A percentile compares a stretch with the other conserved stretches of the same genome.
phyloP scores from a whole-genome alignment of 2,888 invertebrate genomes.

The Pyrgus malvae region DNA sequence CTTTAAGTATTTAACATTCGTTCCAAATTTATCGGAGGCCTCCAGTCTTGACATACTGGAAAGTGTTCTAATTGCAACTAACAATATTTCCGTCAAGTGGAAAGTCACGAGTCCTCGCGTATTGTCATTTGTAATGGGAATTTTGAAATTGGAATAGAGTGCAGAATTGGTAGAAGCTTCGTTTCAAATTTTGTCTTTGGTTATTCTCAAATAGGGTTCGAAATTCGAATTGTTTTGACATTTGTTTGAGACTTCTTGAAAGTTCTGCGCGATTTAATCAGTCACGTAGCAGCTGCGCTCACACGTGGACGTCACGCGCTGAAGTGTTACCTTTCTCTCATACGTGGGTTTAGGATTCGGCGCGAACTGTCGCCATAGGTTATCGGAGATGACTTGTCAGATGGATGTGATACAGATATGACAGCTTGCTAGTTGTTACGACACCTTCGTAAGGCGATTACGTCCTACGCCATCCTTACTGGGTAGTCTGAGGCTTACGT shows the following conservation, averaged over 20 bases:
- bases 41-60: conserved; percentile 41
- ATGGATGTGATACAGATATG: conserved; percentile 17
- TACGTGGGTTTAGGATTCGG: conserved; percentile 44
- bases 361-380: conserved; percentile 50
- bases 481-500: no score
- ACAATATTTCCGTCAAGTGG: conserved; percentile 39
- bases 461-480: neutral
- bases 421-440: conserved; percentile 27
- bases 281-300: conserved; percentile 59
- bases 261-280: conserved; percentile 60
- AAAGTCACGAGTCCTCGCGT: conserved; percentile 45
- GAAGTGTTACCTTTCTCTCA: conserved; percentile 54
- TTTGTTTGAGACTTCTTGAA: conserved; percentile 7
- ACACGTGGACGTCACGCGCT: conserved; percentile 59
- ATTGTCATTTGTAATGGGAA: conserved; percentile 39
- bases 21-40: no score
- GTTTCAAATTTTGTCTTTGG: neutral
- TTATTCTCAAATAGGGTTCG: neutral
- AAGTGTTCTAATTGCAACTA: conserved; percentile 59
- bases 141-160: conserved; percentile 41
- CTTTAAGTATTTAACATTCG: no score
- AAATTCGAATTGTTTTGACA: conserved; percentile 35
- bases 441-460: conserved; percentile 5
- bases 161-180: conserved; percentile 22
- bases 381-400: conserved; percentile 43